These are phyloP conservation scores for Anabacerthia variegaticeps DNA, from an alignment of 2,797 vertebrate species.

Conservation along the genomic window DNA sequence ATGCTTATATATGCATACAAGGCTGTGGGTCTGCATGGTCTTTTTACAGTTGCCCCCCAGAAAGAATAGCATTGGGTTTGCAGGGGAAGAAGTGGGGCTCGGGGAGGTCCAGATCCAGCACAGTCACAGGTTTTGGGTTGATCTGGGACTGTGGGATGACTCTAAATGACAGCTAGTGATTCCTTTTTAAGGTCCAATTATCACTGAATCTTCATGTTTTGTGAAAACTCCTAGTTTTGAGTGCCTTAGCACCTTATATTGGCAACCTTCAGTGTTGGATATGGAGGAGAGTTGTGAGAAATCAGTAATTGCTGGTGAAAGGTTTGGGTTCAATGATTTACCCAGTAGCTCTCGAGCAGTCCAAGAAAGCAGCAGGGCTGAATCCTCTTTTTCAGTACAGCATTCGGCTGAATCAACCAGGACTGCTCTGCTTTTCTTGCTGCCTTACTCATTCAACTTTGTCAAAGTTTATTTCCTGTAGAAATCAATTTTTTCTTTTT, in stretches of 20 bases:
- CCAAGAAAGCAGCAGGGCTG: not conserved
- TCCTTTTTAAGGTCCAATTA: rapidly evolving
- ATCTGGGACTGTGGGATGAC: not conserved
- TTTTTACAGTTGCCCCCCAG: not conserved
- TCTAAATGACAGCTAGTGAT: not conserved
- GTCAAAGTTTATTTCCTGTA: not conserved
- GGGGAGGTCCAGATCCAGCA: not conserved
- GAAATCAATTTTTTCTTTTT: not conserved
- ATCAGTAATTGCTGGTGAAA: not conserved
- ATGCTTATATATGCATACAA: not conserved
- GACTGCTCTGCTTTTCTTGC: not conserved
- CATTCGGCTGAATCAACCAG: not conserved
- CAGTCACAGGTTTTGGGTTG: not conserved
- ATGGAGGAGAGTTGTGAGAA: not conserved
- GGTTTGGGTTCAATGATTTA: not conserved
- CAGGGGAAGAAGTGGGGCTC: not conserved
- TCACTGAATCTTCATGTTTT: not conserved
- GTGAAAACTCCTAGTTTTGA: not conserved
- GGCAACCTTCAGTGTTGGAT: not conserved
- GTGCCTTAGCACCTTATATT: not conserved
- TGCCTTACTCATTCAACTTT: not conserved
- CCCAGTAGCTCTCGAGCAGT: not conserved
- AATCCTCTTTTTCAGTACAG: not conserved
- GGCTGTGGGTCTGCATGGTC: not conserved
- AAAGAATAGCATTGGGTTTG: not conserved